Conservation (phyloP, 2,888 invertebrate genomes). For the Idaea dimidiata region DNA sequence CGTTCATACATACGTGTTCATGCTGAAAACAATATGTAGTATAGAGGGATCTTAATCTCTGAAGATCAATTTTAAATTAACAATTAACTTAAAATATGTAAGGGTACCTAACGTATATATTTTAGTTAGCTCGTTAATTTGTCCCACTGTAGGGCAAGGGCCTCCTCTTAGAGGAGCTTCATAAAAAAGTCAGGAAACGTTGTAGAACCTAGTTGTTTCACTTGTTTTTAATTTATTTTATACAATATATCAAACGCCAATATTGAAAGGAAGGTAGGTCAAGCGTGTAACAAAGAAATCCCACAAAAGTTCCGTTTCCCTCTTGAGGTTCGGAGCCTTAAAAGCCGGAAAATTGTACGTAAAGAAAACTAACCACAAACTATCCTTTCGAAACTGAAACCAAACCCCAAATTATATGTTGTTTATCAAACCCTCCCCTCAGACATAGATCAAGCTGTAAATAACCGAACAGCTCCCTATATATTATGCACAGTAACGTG, state of each 20-base stretch:
- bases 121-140: no score
- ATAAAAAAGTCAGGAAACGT: no score
- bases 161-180: no score
- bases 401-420: background rate
- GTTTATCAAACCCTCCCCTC: conserved; percentile 22
- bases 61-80: no score
- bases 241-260: background rate
- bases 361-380: background rate
- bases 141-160: no score
- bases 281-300: background rate
- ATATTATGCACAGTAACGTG: conserved; percentile 23
- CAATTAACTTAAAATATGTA: no score
- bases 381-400: background rate
- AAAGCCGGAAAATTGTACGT: background rate
- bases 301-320: background rate
- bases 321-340: background rate
- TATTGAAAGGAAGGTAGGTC: background rate
- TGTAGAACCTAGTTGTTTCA: no score
- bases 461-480: conserved; percentile 24
- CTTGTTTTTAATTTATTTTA: no score
- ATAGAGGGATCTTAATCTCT: no score
- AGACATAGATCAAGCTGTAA: conserved; percentile 25
- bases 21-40: no score
- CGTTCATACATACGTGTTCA: no score
- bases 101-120: no score